Evolutionary conservation across 2,113 vertebrate genomes (phyloP).

Genomic region (Felis catus): F.catus_Fca126_mat1.0 CM031419.1:7855001-7855500

Average conservation of each 20-base stretch:
- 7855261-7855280: rapidly evolving
- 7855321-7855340: not conserved
- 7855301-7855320: too few relatives aligned
- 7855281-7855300: not conserved
- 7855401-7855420: not conserved
- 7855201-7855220: not conserved
- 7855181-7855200: not conserved
- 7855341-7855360: rapidly evolving
- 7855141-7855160: not conserved
- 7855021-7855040: not conserved
- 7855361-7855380: rapidly evolving
- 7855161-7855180: not conserved
- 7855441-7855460: not conserved
- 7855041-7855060: not conserved
- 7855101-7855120: not conserved
- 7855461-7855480: not conserved
- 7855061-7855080: not conserved
- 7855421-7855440: not conserved
- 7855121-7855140: not conserved
- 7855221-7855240: rapidly evolving
- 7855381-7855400: not conserved
- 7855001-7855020: not conserved
- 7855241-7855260: not conserved
- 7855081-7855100: not conserved
- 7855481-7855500: not conserved